phyloP scores from a whole-genome alignment of 2,113 vertebrate species.

The Melospiza melodia region DNA sequence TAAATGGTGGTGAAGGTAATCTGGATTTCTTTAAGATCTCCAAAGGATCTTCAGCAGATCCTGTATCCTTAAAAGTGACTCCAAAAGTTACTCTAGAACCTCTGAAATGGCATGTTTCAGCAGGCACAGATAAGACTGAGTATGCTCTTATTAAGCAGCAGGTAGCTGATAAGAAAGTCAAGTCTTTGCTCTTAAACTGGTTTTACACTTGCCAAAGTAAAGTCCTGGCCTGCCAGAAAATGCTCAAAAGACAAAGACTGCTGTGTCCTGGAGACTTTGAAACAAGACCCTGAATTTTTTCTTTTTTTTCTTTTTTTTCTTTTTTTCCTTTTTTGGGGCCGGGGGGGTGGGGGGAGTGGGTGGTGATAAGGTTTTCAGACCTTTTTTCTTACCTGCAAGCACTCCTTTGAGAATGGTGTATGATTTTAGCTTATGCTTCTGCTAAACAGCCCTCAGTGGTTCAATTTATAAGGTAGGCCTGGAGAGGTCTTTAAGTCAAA shows the following conservation, averaged over 20 bases:
- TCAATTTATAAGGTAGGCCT: neutral
- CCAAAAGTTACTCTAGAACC: neutral
- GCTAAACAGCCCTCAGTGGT: neutral
- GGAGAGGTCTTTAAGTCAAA: neutral
- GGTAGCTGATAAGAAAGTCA: neutral
- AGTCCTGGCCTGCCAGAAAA: neutral
- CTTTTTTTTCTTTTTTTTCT: too few species aligned
- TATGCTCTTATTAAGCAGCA: neutral
- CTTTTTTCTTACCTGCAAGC: neutral
- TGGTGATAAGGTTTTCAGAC: neutral
- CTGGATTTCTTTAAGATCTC: neutral
- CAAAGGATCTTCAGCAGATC: neutral
- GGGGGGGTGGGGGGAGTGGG: too few species aligned
- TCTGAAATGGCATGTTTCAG: neutral
- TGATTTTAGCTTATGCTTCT: neutral
- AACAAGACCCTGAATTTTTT: neutral
- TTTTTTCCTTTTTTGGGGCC: too few species aligned
- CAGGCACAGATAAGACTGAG: neutral
- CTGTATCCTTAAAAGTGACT: neutral
- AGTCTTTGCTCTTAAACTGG: neutral
- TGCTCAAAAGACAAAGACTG: neutral
- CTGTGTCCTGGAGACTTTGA: neutral
- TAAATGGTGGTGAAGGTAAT: neutral
- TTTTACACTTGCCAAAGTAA: neutral
- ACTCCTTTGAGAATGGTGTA: neutral